Conservation (phyloP, 23 tunicate species). For the Diplosoma virens region DNA sequence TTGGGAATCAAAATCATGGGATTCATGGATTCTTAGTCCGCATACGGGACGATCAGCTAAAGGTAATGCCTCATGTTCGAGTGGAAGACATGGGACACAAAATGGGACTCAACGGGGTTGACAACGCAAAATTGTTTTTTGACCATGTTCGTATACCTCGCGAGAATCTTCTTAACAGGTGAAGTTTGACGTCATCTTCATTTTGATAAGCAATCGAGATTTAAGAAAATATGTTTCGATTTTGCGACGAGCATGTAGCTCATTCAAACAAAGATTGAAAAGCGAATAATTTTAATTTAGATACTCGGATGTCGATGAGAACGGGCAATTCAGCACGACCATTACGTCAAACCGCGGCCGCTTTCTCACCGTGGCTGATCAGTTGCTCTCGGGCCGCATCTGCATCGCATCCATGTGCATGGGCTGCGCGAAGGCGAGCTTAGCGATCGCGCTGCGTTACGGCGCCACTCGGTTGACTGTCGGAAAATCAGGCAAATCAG, state of each 20-base stretch:
- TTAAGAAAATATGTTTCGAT: too few relatives aligned
- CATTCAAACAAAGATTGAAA: too few relatives aligned
- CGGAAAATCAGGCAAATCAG: slow-evolving; percentile 80
- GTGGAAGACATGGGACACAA: slow-evolving; percentile 99
- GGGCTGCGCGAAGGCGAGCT: slow-evolving; percentile 88
- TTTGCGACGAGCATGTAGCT: too few relatives aligned
- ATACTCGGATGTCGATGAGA: slow-evolving; percentile 85
- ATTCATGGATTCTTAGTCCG: slow-evolving; percentile 90
- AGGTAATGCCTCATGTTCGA: slow-evolving; percentile 75
- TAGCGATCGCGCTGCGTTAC: slow-evolving; percentile 82
- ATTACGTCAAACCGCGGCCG: slow-evolving; percentile 83
- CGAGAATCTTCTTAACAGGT: slow-evolving; percentile 92
- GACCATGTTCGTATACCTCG: slow-evolving; percentile 88
- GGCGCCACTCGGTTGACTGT: slow-evolving; percentile 95
- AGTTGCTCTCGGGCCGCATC: slow-evolving; percentile 92
- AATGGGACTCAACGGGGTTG: slow-evolving; percentile 98
- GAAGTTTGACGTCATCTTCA: too few relatives aligned
- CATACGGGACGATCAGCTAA: slow-evolving; percentile 74
- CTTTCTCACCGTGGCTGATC: slow-evolving; percentile 96
- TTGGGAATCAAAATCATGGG: slow-evolving; percentile 72
- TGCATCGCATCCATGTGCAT: slow-evolving; percentile 99
- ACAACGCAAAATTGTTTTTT: slow-evolving; percentile 86
- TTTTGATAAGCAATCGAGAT: too few relatives aligned
- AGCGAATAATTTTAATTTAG: slow-evolving; percentile 22
- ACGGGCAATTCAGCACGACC: slow-evolving; percentile 70